Evolutionary conservation across 37 sponge, comb jelly and placozoan genomes (phyloP).

Genomic region (Geodia barretti): DNA sequence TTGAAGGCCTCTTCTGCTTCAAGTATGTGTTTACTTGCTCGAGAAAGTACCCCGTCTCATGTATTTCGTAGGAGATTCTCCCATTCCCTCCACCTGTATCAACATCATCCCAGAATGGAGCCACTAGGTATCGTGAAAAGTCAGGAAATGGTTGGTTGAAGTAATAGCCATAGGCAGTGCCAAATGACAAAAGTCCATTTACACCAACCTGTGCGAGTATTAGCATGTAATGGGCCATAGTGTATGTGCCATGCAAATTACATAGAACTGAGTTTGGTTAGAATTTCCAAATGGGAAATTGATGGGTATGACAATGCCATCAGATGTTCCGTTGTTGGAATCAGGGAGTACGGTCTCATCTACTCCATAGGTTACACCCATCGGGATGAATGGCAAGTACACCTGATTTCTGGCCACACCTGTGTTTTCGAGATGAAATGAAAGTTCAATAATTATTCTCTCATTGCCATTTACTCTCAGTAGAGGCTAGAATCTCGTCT

Average conservation of each 20-base stretch:
- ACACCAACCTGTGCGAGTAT: background rate
- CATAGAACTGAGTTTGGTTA: conserved; percentile 15
- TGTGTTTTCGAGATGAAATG: background rate
- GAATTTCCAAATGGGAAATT: conserved; percentile 23
- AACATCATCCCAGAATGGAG: conserved; percentile 68
- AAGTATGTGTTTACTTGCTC: conserved; percentile 14
- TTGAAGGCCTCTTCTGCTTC: conserved; percentile 8
- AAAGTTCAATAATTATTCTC: background rate
- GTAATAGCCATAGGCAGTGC: background rate
- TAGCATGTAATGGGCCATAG: background rate
- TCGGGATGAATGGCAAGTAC: conserved; percentile 9
- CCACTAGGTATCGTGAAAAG: conserved; percentile 9
- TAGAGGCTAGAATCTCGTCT: background rate
- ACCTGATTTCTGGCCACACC: background rate
- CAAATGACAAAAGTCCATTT: conserved; percentile 24
- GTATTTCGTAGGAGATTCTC: conserved; percentile 42
- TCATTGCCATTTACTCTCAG: background rate
- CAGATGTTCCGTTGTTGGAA: conserved; percentile 5
- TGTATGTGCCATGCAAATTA: background rate
- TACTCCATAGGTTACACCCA: background rate
- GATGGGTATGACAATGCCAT: background rate
- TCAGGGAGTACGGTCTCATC: background rate
- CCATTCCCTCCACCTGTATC: conserved; percentile 41
- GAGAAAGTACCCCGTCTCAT: background rate
- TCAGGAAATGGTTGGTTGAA: background rate